Base-by-base conservation (phyloP, 2,888 invertebrate species). In the Bellardia bayeri region DNA sequence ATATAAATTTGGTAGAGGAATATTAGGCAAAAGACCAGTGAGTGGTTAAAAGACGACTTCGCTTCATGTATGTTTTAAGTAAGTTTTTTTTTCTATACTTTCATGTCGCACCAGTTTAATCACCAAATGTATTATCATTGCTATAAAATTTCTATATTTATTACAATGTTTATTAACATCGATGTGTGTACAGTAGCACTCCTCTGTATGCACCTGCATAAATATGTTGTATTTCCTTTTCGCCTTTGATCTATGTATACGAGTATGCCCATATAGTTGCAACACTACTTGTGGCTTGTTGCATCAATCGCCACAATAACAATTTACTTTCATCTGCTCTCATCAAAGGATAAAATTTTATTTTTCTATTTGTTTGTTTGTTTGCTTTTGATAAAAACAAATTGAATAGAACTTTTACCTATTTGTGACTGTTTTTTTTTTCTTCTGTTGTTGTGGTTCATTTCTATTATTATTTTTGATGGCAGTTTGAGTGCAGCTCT, bases 281-380 rank as follows among this genome's bases (percentile, higher is more conserved):
- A 58, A 49, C 56, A 54, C 56, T 79, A 61, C 68, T 61, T 80
- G 61, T 71, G 30, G 71, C 63, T 30, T 45, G 51, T 3, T 54
- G 51, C 51, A n/a, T 7, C 49, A 71, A 58, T 40, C 71, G 30
- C 63, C 61, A 56, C 51, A 80, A 63, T 40, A 40, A 54, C 4
- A 80, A 80, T 58, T 75, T 75, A 51, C 74, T 75, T 82, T 68
- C 75, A 66, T 74, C 49, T 68, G 9, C 2, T 14, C 9, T 68
- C 23, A 82, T 82, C 82, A 82, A 82, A 82, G 74, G 58, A 42
- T 23, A 66, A 51, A 51, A 7, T 33, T 75, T 61, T n/a, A n/a
- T 49, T 33, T 63, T 63, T 76, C 61, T 5, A 2, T 14, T 3
- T 64, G 37, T 9, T 54, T 64, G 37, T 9, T 54, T 63, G n/a